phyloP scores from a whole-genome alignment of 2,888 invertebrate genomes.

The Heliconius charithonia region DNA sequence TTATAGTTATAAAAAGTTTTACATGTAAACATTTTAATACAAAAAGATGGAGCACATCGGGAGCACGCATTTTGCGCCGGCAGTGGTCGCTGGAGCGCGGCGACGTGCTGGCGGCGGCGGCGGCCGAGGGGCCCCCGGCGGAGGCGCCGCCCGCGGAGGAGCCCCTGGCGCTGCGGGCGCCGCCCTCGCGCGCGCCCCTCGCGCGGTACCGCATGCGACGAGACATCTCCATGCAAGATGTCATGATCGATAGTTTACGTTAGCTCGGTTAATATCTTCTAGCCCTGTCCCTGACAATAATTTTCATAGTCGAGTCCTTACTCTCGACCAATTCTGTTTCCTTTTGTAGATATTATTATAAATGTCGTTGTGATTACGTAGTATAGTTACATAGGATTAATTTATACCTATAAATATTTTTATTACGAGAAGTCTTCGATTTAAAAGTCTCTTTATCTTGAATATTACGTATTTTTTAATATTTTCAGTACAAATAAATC shows the following conservation, averaged over 20 bases:
- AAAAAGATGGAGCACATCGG: conserved; percentile 52
- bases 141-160: conserved; percentile 44
- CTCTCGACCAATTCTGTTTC: conserved; percentile 45
- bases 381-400: conserved; percentile 47
- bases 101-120: conserved; percentile 65
- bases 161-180: conserved; percentile 50
- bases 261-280: conserved; percentile 30
- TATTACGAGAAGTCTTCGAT: conserved; percentile 59
- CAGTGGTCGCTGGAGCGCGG: conserved; percentile 78
- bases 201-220: conserved; percentile 63
- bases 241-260: conserved; percentile 30
- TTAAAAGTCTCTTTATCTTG: conserved; percentile 59
- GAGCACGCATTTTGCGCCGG: conserved; percentile 62
- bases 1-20: conserved; percentile 6
- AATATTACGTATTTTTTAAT: conserved; percentile 70
- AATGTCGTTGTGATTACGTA: conserved; percentile 54
- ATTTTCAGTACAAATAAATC: conserved; percentile 62
- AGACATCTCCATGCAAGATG: conserved; percentile 46
- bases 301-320: conserved; percentile 61
- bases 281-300: conserved; percentile 66
- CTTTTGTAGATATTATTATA: conserved; percentile 50
- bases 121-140: conserved; percentile 54
- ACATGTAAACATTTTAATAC: background rate
- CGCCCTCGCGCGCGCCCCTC: conserved; percentile 46
- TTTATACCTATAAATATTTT: conserved; percentile 54